Evolutionary conservation across 2,888 invertebrate species (phyloP).

Genomic region (Troglohyphantes excavatus): DNA sequence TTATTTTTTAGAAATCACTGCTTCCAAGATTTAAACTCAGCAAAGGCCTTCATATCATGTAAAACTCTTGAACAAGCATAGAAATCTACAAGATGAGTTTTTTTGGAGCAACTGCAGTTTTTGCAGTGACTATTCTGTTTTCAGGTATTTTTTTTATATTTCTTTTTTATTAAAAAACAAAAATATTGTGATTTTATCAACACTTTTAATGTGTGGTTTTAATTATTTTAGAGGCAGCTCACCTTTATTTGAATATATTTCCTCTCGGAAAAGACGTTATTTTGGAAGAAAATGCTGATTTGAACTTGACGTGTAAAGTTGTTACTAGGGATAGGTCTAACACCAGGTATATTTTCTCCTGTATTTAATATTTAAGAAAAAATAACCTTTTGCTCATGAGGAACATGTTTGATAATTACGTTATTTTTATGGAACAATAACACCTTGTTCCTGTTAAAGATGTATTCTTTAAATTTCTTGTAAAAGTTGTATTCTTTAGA

Average conservation of each 20-base stretch:
- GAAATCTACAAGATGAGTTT: background rate
- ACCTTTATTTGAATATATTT: constrained; percentile 43
- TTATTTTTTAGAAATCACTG: background rate
- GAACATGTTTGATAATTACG: too few relatives aligned
- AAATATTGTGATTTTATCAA: background rate
- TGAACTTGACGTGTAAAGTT: constrained; percentile 70
- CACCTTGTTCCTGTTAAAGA: too few relatives aligned
- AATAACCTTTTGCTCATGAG: too few relatives aligned
- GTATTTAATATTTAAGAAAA: too few relatives aligned
- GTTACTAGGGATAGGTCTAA: constrained; percentile 21
- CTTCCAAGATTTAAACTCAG: background rate
- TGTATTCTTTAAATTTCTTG: too few relatives aligned
- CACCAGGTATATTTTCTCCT: constrained; percentile 27
- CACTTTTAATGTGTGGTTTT: background rate
- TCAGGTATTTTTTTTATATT: background rate
- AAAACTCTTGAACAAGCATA: background rate
- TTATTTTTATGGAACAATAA: too few relatives aligned
- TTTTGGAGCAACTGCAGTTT: background rate
- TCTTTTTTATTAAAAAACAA: background rate
- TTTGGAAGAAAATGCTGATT: constrained; percentile 61
- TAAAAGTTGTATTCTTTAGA: too few relatives aligned
- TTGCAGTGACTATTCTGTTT: background rate
- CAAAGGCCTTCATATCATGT: background rate
- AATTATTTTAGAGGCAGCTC: constrained; percentile 24
- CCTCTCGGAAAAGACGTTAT: constrained; percentile 65